Evolutionary conservation across 1,140 invertebrate species (phyloP).

Genomic region (Lycorma delicatula): DNA sequence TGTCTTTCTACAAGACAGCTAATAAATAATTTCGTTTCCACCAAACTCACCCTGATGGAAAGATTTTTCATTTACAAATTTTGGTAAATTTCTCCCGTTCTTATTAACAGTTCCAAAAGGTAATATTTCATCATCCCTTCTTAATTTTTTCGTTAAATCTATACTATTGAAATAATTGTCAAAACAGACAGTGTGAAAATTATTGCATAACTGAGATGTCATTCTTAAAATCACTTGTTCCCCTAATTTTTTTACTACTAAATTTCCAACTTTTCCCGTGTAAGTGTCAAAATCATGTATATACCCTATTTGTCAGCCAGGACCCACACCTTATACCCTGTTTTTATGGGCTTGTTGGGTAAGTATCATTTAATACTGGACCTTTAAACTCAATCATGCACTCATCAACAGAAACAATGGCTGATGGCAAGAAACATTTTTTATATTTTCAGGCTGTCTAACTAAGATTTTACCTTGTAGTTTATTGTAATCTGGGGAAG

Average conservation of each 20-base stretch:
- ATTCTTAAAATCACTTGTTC: constrained; percentile 22
- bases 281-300: constrained; percentile 22
- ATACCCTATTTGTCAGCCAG: constrained; percentile 16
- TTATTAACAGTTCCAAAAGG: constrained; percentile 27
- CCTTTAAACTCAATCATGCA: constrained; percentile 30
- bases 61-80: constrained; percentile 17
- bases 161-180: constrained; percentile 29
- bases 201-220: background rate
- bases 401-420: constrained; percentile 25
- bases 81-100: constrained; percentile 21
- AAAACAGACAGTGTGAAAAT: constrained; percentile 27
- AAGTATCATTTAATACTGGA: constrained; percentile 27
- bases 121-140: constrained; percentile 17
- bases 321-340: constrained; percentile 27
- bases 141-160: constrained; percentile 23
- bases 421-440: constrained; percentile 9
- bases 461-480: constrained; percentile 26
- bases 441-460: constrained; percentile 13
- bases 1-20: constrained; percentile 10
- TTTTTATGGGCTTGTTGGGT: constrained; percentile 24
- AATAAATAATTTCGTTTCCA: constrained; percentile 11
- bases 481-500: constrained; percentile 25
- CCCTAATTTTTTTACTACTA: constrained; percentile 17
- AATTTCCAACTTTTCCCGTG: constrained; percentile 19
- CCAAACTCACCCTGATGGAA: constrained; percentile 26